Evolutionary conservation across 2,797 vertebrate genomes (phyloP), one percentile per base, ranked within the genome.

Genomic region (Pteronotus mesoamericanus): DNA sequence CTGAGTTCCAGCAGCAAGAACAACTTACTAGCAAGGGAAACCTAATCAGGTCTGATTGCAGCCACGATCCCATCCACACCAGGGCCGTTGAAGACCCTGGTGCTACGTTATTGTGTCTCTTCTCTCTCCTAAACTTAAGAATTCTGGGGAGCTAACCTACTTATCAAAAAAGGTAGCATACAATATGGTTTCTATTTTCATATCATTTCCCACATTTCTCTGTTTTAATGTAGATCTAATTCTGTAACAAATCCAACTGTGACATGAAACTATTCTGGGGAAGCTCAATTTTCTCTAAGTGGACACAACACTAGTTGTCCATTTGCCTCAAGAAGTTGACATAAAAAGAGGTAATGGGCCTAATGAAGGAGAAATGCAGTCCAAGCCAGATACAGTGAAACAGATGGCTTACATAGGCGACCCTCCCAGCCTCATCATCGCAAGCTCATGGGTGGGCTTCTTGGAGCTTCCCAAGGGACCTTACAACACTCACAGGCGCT

Each of bases 141-240:
- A 86, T 89, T 95, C 85, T 87, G 69, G 75, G 87, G 39, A 93
- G 26, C 42, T 95, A 97, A 93, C 85, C 88, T 97, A 96, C 84
- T 93, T 96, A 91, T 94, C 57, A 15, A 86, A 90, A 94, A 94
- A 85, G 48, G 61, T 77, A 92, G 34, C 37, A 69, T 42, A 89
- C 53, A 89, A 85, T 91, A 94, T 94, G 39, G 55, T 87, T 96
- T 94, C 96, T 94, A 96, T 95, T 96, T 96, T 94, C 90, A 92
- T 90, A 90, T n/a, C 46, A 14, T 90, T 95, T 93, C 83, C 48
- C 59, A 91, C 75, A 72, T 91, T 89, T 83, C 59, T 92, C 93
- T 90, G 77, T 93, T 95, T 94, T 89, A 95, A 96, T 93, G 85
- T 86, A 93, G 82, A 87, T 87, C 87, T 97, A 71, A 94, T 97